Evolutionary conservation across 1,140 invertebrate genomes (phyloP), one percentile per base, ranked within the genome.

Genomic region (Sycophaga agraensis): DNA sequence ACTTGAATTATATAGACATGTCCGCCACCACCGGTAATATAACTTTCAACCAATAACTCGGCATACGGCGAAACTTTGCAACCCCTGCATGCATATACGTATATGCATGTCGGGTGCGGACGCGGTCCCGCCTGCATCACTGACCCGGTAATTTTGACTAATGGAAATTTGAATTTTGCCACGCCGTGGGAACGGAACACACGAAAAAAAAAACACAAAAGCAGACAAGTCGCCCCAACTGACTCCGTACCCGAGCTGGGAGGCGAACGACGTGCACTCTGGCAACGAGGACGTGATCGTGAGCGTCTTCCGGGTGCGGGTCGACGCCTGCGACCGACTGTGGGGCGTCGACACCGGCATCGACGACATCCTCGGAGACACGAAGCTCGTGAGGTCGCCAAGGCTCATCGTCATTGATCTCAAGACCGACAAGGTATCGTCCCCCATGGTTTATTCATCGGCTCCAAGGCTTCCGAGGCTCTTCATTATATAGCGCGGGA

Each of bases 291-390:
- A 86, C 66, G 78, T 83, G 1, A 84, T 90, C 2, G 79, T 90
- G 0, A 89, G 84, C 6, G 85, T 90, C 1, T 89, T 90, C 64
- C 77, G 89, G 21, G 82, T 87, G 1, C 83, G 84, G 16, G 82
- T 88, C 14, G 89, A 91, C 73, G 79, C 79, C 2, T 91, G 89
- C 65, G 87, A 89, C 72, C 82, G 89, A 46, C 77, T 91, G 9
- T 91, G 90, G 89, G 87, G 87, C 24, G 80, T 91, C 70, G 89
- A 91, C 72, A 86, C 86, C 11, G 89, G 89, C n/a, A 70, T 89
- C 24, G 84, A 87, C 59, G 87, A 91, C 74, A 88, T 91, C 72
- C 76, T 88, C 40, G 89, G 86, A 68, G 76, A 84, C 43, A 74
- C 74, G 0, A 83, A 85, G 64, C 71, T 87, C n/a, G 82, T 86